phyloP scores from a whole-genome alignment of 2,888 invertebrate species.

The Plusia festucae region DNA sequence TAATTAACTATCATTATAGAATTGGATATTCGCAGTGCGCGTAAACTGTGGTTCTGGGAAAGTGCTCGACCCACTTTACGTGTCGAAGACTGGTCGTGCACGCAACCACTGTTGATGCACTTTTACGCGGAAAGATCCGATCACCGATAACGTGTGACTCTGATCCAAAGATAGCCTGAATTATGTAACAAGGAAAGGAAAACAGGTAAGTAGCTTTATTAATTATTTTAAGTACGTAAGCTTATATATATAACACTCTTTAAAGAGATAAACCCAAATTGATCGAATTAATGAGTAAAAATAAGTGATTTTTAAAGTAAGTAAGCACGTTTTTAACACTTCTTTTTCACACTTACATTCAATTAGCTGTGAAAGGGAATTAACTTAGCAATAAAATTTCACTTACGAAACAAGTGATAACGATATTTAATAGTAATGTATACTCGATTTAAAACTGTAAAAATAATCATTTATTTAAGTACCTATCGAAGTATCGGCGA shows the following conservation, averaged over 20 bases:
- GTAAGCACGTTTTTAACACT: slow-evolving; percentile 3
- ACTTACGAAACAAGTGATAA: neutral
- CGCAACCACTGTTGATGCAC: slow-evolving; percentile 18
- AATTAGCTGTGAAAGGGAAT: slow-evolving; percentile 4
- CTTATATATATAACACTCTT: neutral
- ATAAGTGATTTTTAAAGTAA: neutral
- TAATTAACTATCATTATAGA: slow-evolving; percentile 23
- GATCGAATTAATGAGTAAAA: neutral
- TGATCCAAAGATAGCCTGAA: neutral
- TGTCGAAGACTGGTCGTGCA: slow-evolving; percentile 37
- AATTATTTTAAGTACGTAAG: neutral
- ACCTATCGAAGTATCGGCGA: too few relatives aligned
- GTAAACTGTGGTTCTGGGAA: slow-evolving; percentile 53
- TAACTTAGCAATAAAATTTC: neutral
- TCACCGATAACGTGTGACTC: neutral
- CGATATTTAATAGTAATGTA: too few relatives aligned
- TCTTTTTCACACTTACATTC: neutral
- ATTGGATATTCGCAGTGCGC: slow-evolving; percentile 28
- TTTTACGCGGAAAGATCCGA: slow-evolving; percentile 6
- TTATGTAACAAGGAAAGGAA: neutral
- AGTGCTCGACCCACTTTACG: slow-evolving; percentile 54
- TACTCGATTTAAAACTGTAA: too few relatives aligned
- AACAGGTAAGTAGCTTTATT: neutral
- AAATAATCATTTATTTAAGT: too few relatives aligned
- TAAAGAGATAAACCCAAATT: neutral